Evolutionary conservation across 2,113 vertebrate species (phyloP), one percentile per base, ranked within the genome.

Genomic region (Sminthopsis crassicaudata): DNA sequence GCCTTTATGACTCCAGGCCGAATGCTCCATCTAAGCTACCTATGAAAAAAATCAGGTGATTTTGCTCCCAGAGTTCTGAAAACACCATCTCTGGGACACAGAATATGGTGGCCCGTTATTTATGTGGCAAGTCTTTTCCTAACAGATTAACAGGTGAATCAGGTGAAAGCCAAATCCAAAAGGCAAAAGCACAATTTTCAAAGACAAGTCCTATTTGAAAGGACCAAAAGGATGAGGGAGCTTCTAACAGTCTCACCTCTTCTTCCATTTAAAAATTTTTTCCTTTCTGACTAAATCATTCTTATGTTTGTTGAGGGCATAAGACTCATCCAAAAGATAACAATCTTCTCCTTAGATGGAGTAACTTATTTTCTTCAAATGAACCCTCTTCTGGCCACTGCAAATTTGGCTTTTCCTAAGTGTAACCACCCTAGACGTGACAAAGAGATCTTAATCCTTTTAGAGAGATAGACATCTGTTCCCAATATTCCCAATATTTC

Each of bases 401-500:
- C 52, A 95, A 90, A 94, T 54, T 52, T 90, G 26, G 51, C 57
- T 42, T 93, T 57, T 94, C 46, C 27, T 90, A 93, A 53, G 26
- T 90, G 27, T 91, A 36, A 22, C 51, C 52, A 11, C 67, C 52
- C 91, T 48, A 48, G 91, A 90, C 30, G 55, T 46, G 76, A 93
- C 14, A 90, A 51, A 93, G 53, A 94, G 55, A 57, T 94, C 46
- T 50, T 54, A 93, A 50, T 2, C 46, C 55, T 57, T 23, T 27
- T 54, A 92, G 50, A 57, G 55, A 57, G 25, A 0, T 27, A 57
- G 26, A 57, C 9, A 57, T 57, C 24, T 52, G 10, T 53, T 55
- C 52, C n/a, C 26, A 84, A 42, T 16, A 55, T 54, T 57, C 25
- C 26, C 57, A n/a, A 46, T 10, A 46, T 90, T 46, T 55, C 88